Evolutionary conservation across 2,113 vertebrate species (phyloP), one percentile per base, ranked within the genome.

Genomic region (Nannospalax galili): DNA sequence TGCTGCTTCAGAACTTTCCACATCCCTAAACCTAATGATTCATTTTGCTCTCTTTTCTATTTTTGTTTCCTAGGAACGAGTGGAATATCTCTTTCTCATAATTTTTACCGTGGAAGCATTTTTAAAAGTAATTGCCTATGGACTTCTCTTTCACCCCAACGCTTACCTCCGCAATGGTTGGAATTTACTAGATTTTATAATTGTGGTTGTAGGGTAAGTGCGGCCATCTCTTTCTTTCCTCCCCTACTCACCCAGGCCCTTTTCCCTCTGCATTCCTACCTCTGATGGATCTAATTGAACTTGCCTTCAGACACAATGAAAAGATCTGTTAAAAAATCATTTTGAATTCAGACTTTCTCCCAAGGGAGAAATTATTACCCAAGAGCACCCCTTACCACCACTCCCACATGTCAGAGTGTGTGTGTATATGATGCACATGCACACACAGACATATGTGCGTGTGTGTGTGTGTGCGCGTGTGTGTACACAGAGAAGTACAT

Each of bases 51-150:
- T 98, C 78, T 98, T 79, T 97, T 97, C 0, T 97, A 45, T 98
- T 96, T 98, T 92, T 97, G 95, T 95, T 97, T 87, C 87, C 73
- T 98, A 99, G 99, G 99, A 99, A 98, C 99, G 99, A 92, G 99
- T 99, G 99, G 99, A 99, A 98, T 99, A 99, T 98, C 99, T 99
- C 98, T 99, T 99, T 98, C 99, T 99, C 98, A 99, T 99, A 98
- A 99, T 99, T 99, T 99, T 99, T 98, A 99, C 99, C 84, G 99
- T 99, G 99, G 99, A 99, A 98, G 99, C 99, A 92, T 99, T 99
- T 98, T 99, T 99, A 98, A 99, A 99, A 99, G 99, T 99, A 97
- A 99, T 99, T 98, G 99, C 99, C 72, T 99, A 99, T 58, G 99
- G 99, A 98, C 99, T 99, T 96, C 99, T 99, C 98, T 99, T 99